Evolutionary conservation across 1,140 invertebrate genomes (phyloP).

Genomic region (Philotrypesis tridentata): DNA sequence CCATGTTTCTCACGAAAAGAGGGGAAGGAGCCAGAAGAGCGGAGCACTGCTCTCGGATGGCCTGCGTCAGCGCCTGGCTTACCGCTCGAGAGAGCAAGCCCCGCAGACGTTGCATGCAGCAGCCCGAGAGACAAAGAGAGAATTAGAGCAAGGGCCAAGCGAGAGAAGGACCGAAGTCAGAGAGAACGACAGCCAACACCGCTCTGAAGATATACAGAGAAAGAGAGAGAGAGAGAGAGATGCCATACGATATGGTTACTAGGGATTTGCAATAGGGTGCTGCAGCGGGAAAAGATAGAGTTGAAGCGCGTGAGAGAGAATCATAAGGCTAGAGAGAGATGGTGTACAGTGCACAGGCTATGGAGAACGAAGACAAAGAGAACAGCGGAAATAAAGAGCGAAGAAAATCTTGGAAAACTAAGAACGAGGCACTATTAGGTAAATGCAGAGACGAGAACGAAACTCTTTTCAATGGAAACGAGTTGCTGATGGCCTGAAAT

Average conservation of each 20-base stretch:
- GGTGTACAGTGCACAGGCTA: not conserved
- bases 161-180: not conserved
- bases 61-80: not conserved
- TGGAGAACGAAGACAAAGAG: not conserved
- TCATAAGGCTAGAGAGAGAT: not conserved
- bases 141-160: not conserved
- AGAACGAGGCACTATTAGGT: not conserved
- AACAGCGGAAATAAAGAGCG: not conserved
- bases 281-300: not conserved
- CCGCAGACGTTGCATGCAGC: not conserved
- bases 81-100: not conserved
- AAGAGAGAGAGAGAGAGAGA: not conserved
- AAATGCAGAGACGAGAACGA: no score
- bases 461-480: no score
- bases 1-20: slow-evolving; percentile 11
- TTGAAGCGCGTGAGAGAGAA: not conserved
- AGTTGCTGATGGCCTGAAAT: no score
- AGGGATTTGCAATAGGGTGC: not conserved
- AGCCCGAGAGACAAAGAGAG: slow-evolving; percentile 2
- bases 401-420: not conserved
- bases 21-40: slow-evolving; percentile 6
- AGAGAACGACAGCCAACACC: not conserved
- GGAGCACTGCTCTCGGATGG: not conserved
- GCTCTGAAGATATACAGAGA: no score
- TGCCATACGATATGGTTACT: not conserved